Conservation (phyloP, 92 coral and sea anemone species). For the Chrysogorgia sp. region DNA sequence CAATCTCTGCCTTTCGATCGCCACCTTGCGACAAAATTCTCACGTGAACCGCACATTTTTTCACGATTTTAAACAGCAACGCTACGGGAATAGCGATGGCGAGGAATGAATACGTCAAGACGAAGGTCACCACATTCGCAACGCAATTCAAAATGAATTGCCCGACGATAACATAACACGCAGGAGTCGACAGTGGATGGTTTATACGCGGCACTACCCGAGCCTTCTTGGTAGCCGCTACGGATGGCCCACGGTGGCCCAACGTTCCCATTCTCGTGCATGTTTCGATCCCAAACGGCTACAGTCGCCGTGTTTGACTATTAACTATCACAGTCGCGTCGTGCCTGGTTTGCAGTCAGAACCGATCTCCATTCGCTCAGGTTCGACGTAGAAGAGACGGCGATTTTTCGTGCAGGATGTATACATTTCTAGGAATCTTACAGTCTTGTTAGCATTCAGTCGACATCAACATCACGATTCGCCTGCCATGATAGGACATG, state of each 20-base stretch:
- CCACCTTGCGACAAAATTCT: neutral
- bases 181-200: conserved; percentile 29
- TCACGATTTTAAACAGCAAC: conserved; percentile 13
- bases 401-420: too few species aligned
- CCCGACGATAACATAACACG: conserved; percentile 1
- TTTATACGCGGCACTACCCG: neutral
- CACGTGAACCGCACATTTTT: conserved; percentile 1
- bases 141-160: conserved; percentile 2
- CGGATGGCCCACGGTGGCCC: neutral
- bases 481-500: too few species aligned
- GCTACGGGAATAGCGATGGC: conserved; percentile 11
- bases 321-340: too few species aligned
- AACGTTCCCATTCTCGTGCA: too few species aligned
- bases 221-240: neutral
- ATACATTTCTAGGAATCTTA: too few species aligned
- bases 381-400: too few species aligned
- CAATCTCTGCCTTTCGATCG: conserved; percentile 1
- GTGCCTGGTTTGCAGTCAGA: too few species aligned
- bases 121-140: conserved; percentile 4
- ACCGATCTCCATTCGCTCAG: too few species aligned
- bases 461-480: too few species aligned
- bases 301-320: too few species aligned
- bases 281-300: too few species aligned
- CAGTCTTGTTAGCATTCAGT: too few species aligned
- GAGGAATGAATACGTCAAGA: conserved; percentile 7